Conservation (phyloP, 2,797 vertebrate species). For the Cuniculus paca region DNA sequence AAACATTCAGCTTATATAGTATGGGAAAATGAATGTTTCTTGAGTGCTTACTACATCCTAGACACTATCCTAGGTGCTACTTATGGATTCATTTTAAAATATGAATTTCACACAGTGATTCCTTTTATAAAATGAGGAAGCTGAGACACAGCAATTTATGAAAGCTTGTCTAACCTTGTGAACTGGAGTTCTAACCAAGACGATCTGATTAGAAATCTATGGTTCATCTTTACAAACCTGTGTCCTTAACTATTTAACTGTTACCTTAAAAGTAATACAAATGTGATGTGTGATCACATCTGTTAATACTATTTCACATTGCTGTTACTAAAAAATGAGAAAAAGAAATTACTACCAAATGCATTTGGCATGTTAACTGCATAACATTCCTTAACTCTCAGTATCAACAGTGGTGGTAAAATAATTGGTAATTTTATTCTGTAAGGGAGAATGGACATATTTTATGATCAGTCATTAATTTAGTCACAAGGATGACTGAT, state of each 20-base stretch:
- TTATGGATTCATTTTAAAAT: not conserved
- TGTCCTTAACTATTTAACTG: not conserved
- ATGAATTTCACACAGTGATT: not conserved
- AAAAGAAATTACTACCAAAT: not conserved
- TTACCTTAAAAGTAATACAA: not conserved
- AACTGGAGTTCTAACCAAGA: not conserved
- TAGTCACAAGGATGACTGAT: not conserved
- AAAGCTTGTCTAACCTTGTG: not conserved
- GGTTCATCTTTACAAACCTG: not conserved
- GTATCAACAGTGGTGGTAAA: not conserved
- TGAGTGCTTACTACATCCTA: not conserved
- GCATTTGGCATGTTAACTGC: not conserved
- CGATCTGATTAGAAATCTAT: not conserved
- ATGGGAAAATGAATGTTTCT: not conserved
- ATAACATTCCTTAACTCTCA: slow-evolving; percentile 10
- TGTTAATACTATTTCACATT: not conserved
- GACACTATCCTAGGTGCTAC: not conserved
- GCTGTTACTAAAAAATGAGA: slow-evolving; percentile 14
- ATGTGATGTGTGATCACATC: not conserved
- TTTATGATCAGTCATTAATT: not conserved
- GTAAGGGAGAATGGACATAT: not conserved
- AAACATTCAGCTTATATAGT: not conserved
- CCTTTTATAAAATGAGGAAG: not conserved
- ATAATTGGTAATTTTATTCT: not conserved
- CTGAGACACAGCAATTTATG: not conserved